Conservation (phyloP, 2,888 invertebrate species). For the Gastrophysa polygoni region DNA sequence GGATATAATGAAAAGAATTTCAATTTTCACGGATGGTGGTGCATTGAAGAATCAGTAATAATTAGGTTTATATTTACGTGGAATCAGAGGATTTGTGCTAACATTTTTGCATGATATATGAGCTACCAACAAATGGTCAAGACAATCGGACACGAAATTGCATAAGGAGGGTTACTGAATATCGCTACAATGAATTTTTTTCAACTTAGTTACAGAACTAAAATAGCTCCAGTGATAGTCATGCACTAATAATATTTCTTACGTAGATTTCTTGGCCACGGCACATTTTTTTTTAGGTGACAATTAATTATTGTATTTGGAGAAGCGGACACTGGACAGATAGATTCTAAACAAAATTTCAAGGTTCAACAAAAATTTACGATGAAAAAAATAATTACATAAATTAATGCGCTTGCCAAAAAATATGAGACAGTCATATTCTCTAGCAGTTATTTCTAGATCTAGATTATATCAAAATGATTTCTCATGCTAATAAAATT, state of each 20-base stretch:
- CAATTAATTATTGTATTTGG: neutral
- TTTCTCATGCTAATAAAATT: constrained; percentile 37
- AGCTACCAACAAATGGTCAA: too few species aligned
- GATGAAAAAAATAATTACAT: constrained; percentile 37
- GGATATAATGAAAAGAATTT: too few species aligned
- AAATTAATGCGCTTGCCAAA: constrained; percentile 38
- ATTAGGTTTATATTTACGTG: constrained; percentile 29
- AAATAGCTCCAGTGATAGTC: neutral
- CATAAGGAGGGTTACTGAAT: neutral
- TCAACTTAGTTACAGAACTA: neutral
- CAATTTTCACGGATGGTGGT: constrained; percentile 31
- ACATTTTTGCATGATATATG: neutral
- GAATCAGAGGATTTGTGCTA: constrained; percentile 10
- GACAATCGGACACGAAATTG: too few species aligned
- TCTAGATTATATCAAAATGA: constrained; percentile 39
- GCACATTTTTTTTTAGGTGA: neutral
- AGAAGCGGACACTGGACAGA: neutral
- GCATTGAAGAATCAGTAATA: constrained; percentile 20
- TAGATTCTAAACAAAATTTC: constrained; percentile 15
- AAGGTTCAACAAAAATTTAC: constrained; percentile 32
- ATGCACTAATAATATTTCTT: neutral
- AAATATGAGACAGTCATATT: constrained; percentile 26
- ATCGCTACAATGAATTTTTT: neutral
- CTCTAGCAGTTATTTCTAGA: constrained; percentile 32
- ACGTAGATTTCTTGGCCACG: neutral